phyloP scores from a whole-genome alignment of 2,888 invertebrate species.

The Digitonthophagus gazella region DNA sequence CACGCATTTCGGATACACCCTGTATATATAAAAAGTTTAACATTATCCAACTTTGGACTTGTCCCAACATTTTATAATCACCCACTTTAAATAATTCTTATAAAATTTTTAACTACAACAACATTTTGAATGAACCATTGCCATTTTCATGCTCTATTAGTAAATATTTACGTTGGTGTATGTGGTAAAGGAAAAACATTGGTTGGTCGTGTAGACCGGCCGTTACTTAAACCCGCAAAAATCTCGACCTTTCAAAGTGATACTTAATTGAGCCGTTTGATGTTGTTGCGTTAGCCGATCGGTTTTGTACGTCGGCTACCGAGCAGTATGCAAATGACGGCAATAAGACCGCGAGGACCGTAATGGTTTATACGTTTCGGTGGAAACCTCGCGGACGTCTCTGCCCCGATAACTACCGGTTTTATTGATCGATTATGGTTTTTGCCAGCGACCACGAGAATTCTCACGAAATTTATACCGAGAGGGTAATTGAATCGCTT shows the following conservation, averaged over 20 bases:
- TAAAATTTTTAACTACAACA: too few relatives aligned
- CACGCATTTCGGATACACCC: too few relatives aligned
- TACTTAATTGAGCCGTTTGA: slow-evolving; percentile 13
- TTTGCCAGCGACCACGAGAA: background rate
- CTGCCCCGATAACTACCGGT: background rate
- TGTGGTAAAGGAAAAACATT: background rate
- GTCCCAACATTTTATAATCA: too few relatives aligned
- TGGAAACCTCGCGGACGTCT: background rate
- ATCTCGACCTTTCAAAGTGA: slow-evolving; percentile 3
- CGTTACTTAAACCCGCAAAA: background rate
- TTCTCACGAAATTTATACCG: background rate
- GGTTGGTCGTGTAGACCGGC: background rate
- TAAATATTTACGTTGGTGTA: background rate
- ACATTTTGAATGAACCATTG: background rate
- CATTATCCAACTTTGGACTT: too few relatives aligned
- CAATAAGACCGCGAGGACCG: background rate
- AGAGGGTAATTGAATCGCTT: background rate
- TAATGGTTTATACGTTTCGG: slow-evolving; percentile 2
- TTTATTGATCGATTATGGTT: background rate
- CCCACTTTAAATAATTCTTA: too few relatives aligned
- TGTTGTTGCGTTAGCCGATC: slow-evolving; percentile 12
- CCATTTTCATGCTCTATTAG: background rate
- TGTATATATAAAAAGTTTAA: too few relatives aligned
- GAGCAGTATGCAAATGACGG: background rate
- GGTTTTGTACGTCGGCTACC: slow-evolving; percentile 1